Conservation (phyloP, 2,888 invertebrate genomes). For the Andrena hattorfiana region DNA sequence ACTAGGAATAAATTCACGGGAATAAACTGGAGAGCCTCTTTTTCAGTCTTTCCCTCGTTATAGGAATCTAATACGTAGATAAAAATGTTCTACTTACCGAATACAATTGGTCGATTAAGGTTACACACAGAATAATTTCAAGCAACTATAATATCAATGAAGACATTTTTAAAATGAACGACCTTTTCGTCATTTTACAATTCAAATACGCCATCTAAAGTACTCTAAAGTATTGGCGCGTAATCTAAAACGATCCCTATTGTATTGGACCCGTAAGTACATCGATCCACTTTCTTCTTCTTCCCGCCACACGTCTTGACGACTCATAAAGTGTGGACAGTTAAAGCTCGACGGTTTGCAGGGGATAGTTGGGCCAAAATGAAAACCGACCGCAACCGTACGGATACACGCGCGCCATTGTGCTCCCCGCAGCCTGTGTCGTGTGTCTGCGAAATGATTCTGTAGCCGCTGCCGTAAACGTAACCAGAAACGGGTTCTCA, state of each 20-base stretch:
- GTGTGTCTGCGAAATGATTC: slow-evolving; percentile 63
- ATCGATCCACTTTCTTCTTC: slow-evolving; percentile 10
- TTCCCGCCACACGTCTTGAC: neutral
- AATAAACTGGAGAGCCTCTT: too few species aligned
- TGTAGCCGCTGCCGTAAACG: slow-evolving; percentile 62
- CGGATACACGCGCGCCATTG: slow-evolving; percentile 36
- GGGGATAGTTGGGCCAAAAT: slow-evolving; percentile 38
- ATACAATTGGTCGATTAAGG: too few species aligned
- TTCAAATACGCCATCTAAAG: too few species aligned
- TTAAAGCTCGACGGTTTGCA: slow-evolving; percentile 24
- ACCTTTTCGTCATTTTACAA: too few species aligned
- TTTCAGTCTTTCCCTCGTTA: too few species aligned
- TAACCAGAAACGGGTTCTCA: slow-evolving; percentile 68
- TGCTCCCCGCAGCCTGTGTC: neutral
- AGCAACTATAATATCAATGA: neutral
- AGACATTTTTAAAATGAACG: too few species aligned
- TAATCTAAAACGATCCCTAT: neutral
- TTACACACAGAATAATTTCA: too few species aligned
- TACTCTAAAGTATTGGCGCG: neutral
- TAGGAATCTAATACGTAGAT: too few species aligned
- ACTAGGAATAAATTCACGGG: too few species aligned
- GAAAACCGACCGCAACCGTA: slow-evolving; percentile 51
- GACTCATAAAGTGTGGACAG: slow-evolving; percentile 35
- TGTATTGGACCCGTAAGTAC: neutral
- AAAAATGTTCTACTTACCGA: too few species aligned